Evolutionary conservation across 1,140 invertebrate genomes (phyloP).

Genomic region (Holcopasites calliopsidis): DNA sequence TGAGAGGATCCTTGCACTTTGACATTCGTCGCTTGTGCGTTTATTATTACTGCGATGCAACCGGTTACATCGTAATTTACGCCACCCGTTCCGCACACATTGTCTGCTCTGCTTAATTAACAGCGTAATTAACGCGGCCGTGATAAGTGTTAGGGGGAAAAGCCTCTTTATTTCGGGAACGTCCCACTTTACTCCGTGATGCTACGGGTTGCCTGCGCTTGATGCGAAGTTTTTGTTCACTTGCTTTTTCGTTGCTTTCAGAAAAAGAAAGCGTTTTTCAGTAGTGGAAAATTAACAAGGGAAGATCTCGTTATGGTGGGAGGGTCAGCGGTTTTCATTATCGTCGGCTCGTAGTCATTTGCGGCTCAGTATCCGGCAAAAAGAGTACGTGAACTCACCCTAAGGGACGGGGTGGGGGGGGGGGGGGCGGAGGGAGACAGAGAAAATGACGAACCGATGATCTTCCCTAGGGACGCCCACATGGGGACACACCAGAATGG

Average conservation of each 20-base stretch:
- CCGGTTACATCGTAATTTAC: constrained; percentile 26
- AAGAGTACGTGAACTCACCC: constrained; percentile 46
- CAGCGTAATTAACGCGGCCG: constrained; percentile 4
- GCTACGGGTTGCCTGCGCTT: background rate
- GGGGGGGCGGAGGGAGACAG: constrained; percentile 33
- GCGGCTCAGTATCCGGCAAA: constrained; percentile 11
- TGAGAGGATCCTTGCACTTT: constrained; percentile 46
- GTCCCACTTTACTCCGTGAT: background rate
- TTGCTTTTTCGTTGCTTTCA: background rate
- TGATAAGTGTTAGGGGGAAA: background rate
- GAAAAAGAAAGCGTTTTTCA: background rate
- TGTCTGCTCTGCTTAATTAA: constrained; percentile 29
- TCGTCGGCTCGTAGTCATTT: constrained; percentile 25
- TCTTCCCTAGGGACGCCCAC: constrained; percentile 68
- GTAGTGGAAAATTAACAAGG: background rate
- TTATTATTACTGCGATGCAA: constrained; percentile 38
- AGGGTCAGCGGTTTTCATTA: constrained; percentile 37
- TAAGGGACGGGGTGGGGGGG: constrained; percentile 23
- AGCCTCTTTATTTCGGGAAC: background rate
- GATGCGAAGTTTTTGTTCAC: background rate
- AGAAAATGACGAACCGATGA: constrained; percentile 64
- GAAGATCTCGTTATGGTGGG: background rate
- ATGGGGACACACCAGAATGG: constrained; percentile 62
- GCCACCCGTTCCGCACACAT: constrained; percentile 6
- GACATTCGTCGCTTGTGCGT: constrained; percentile 44